phyloP scores from a whole-genome alignment of 2,797 vertebrate genomes.

The Cyprinella venusta region DNA sequence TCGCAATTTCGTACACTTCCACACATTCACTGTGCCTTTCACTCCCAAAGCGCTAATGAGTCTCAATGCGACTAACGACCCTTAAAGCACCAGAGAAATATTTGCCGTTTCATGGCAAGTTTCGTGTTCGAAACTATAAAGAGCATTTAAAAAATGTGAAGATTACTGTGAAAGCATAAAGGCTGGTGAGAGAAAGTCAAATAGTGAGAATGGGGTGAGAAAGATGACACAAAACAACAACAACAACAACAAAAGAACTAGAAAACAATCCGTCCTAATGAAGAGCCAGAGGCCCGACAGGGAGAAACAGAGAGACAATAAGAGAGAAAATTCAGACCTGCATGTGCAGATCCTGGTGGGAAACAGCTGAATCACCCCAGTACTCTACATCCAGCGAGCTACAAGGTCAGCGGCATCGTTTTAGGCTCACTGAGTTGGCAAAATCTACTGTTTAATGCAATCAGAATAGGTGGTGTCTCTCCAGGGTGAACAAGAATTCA shows the following conservation, averaged over 20 bases:
- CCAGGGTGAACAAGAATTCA: constrained; percentile 64
- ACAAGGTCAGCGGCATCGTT: constrained; percentile 71
- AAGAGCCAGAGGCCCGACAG: constrained; percentile 17
- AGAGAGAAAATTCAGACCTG: constrained; percentile 19
- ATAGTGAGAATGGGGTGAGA: not conserved
- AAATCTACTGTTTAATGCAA: constrained; percentile 72
- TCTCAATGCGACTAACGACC: constrained; percentile 70
- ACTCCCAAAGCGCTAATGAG: constrained; percentile 67
- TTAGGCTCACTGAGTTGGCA: constrained; percentile 74
- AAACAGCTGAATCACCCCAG: constrained; percentile 46
- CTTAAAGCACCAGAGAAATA: constrained; percentile 59
- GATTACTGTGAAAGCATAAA: constrained; percentile 16
- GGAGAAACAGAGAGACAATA: constrained; percentile 19
- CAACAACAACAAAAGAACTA: not conserved
- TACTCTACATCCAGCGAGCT: constrained; percentile 54
- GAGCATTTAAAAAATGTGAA: constrained; percentile 7
- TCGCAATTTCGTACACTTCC: constrained; percentile 20
- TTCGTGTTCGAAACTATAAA: constrained; percentile 28
- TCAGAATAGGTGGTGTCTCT: constrained; percentile 65
- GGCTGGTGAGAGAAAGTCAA: constrained; percentile 11
- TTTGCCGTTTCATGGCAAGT: constrained; percentile 59
- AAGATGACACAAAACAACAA: not conserved
- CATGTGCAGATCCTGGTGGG: constrained; percentile 32
- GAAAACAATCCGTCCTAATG: not conserved
- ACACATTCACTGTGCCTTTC: constrained; percentile 31